Base-by-base conservation (phyloP, 2,888 invertebrate species). In the Meteorus colon region DNA sequence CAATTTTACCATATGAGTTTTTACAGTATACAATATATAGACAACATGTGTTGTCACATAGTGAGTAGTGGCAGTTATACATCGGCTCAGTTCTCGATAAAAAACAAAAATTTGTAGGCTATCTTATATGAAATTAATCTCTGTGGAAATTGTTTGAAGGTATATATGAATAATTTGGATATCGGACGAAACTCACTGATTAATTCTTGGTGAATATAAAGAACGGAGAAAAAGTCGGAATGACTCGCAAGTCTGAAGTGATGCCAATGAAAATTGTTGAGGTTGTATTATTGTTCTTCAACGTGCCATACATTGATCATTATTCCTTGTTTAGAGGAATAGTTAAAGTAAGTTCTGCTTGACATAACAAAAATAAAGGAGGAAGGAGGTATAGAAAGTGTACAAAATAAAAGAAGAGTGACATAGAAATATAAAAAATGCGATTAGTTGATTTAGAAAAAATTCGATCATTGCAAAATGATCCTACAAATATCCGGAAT, bases 401-500 rank as follows among this genome's bases (percentile, higher is more conserved):
- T 34, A 8, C 34, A 34, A 6, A 34, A 41, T 41, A 41, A 41
- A 41, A 41, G 12, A 8, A 41, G 2, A 41, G 12, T 41, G 12
- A 41, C 0, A 41, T 41, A 41, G 41, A 10, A 16, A 63, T 60
- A 27, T 8, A 5, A 63, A 90, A 85, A 79, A 94, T 94, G 94
- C 91, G 92, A 84, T 87, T 92, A 4, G 90, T 94, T 62, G 91
- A 90, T 80, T 87, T 90, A 5, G 90, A 91, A 19, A 93, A 93
- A 89, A 90, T 95, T 79, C 88, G 89, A 27, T 90, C 92, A 82
- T 92, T 96, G 78, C 96, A 96, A 90, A 93, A 92, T 82, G 91
- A 92, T 83, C 92, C 94, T 14, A 88, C 91, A 77, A 92, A 92
- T 86, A 94, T 98, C 83, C 92, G 98, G 74, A 98, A 98, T 91